phyloP scores from a whole-genome alignment of 1,140 invertebrate species.

The Oncopeltus fasciatus region DNA sequence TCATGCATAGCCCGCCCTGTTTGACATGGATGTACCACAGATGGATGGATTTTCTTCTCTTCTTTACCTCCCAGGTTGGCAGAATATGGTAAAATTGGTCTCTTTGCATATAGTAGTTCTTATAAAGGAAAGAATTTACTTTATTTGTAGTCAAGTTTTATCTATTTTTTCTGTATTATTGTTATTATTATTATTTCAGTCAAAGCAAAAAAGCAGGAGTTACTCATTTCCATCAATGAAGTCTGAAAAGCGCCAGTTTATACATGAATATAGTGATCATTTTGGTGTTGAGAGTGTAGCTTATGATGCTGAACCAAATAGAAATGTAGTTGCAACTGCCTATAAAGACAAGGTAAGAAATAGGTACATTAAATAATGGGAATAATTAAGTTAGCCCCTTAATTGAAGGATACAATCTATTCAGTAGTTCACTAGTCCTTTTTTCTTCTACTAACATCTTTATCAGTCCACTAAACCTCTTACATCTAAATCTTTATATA shows the following conservation, averaged over 20 bases:
- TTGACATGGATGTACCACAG: too few relatives aligned
- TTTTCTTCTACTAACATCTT: too few relatives aligned
- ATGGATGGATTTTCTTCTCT: too few relatives aligned
- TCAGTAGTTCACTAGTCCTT: too few relatives aligned
- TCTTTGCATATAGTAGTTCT: too few relatives aligned
- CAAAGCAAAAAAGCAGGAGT: constrained; percentile 69
- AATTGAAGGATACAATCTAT: not conserved
- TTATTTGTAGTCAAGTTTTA: not conserved
- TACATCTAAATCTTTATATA: too few relatives aligned
- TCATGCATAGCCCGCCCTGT: too few relatives aligned
- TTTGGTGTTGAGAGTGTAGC: constrained; percentile 87
- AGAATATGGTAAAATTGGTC: too few relatives aligned
- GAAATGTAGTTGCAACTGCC: constrained; percentile 87
- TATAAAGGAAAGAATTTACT: too few relatives aligned
- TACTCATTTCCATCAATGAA: constrained; percentile 89
- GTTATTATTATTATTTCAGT: constrained; percentile 35
- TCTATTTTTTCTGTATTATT: constrained; percentile 19
- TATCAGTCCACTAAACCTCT: too few relatives aligned
- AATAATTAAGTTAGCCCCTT: not conserved
- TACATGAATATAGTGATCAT: constrained; percentile 86
- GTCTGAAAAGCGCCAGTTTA: constrained; percentile 70
- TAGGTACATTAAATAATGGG: constrained; percentile 10
- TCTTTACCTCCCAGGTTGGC: too few relatives aligned
- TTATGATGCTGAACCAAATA: constrained; percentile 86
- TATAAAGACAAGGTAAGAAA: constrained; percentile 51